A percentile compares a stretch with the other conserved stretches of the same genome.
These are phyloP conservation scores for Scylla paramamosain DNA, from an alignment of 1,140 invertebrate genomes.

Conservation along the genomic window DNA sequence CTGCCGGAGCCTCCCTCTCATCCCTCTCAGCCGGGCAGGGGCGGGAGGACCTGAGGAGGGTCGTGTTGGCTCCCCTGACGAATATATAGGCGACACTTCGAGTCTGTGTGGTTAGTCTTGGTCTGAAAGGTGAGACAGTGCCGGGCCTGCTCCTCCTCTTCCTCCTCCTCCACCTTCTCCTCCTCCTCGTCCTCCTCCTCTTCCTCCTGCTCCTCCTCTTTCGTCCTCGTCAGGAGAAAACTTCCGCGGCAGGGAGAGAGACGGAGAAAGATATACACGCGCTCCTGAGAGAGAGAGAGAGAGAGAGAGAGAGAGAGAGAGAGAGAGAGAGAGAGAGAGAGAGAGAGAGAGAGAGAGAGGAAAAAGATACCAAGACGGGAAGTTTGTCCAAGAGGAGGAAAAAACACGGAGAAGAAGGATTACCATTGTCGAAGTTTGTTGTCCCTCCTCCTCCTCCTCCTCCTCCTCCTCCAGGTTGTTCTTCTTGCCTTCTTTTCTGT, in stretches of 20 bases:
- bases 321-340: no score
- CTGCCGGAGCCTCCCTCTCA: constrained; percentile 12
- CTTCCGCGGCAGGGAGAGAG: neutral
- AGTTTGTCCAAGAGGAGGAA: no score
- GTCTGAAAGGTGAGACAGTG: constrained; percentile 55
- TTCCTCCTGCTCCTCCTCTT: no score
- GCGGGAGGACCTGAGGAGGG: neutral
- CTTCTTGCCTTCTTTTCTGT: neutral
- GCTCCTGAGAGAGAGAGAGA: no score
- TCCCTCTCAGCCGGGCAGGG: constrained; percentile 22
- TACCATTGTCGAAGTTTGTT: constrained; percentile 31
- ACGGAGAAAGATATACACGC: neutral
- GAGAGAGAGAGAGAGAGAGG: no score
- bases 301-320: no score
- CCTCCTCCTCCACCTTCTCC: neutral
- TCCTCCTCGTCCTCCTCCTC: no score
- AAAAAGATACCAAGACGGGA: no score
- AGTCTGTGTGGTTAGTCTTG: constrained; percentile 50
- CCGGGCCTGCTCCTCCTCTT: neutral
- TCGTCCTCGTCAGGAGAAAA: neutral
- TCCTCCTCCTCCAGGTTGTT: neutral
- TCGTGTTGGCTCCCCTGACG: constrained; percentile 1
- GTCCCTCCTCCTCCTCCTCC: neutral
- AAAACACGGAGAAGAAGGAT: no score
- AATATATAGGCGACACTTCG: constrained; percentile 58